Conservation (phyloP, 2,888 invertebrate species). For the Scaptomyza reducta region DNA sequence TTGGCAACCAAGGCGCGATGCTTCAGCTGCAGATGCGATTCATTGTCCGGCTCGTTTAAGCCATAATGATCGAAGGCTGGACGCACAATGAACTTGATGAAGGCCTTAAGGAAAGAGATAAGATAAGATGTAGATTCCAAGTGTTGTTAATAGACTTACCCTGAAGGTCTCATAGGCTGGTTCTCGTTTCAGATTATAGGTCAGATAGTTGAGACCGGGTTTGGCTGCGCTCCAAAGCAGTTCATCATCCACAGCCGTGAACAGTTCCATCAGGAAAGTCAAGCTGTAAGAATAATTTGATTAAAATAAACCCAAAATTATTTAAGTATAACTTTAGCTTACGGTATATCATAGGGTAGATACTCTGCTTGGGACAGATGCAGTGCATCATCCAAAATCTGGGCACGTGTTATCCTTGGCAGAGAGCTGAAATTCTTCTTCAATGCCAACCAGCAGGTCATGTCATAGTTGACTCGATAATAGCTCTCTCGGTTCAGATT, state of each 20-base stretch:
- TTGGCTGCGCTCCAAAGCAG: conserved; percentile 87
- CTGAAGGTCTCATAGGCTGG: conserved; percentile 87
- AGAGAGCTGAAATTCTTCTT: conserved; percentile 86
- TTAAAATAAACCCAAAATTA: background rate
- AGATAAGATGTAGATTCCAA: background rate
- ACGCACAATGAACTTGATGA: conserved; percentile 84
- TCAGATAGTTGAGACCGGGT: conserved; percentile 86
- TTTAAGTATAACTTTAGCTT: background rate
- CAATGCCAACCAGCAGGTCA: conserved; percentile 86
- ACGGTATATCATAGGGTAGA: conserved; percentile 86
- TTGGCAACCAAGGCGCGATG: conserved; percentile 85
- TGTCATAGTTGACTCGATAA: conserved; percentile 88
- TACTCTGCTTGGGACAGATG: conserved; percentile 86
- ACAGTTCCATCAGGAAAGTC: conserved; percentile 85
- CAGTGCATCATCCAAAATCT: conserved; percentile 89
- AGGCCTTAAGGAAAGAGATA: conserved; percentile 72
- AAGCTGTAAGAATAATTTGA: conserved; percentile 64
- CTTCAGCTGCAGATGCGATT: conserved; percentile 85
- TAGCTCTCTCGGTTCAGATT: conserved; percentile 86
- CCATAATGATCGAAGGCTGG: conserved; percentile 84
- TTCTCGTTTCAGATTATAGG: conserved; percentile 86
- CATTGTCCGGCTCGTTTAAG: conserved; percentile 84
- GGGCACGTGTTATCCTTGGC: conserved; percentile 87
- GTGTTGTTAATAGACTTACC: conserved; percentile 80
- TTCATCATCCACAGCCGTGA: conserved; percentile 85